phyloP scores from a whole-genome alignment of 2,797 vertebrate genomes.

The Knipowitschia caucasica region DNA sequence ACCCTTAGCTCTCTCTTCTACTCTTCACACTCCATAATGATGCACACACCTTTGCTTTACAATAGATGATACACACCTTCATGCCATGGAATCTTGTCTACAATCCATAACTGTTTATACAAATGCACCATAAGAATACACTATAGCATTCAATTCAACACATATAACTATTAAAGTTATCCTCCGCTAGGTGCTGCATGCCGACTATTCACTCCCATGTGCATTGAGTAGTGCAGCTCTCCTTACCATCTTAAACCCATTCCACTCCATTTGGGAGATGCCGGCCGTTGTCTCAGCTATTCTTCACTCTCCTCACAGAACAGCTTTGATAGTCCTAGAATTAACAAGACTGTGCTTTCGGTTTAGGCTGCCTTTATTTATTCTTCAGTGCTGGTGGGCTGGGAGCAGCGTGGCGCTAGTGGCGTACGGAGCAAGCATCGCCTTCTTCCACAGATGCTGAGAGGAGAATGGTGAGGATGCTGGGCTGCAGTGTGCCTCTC shows the following conservation, averaged over 20 bases:
- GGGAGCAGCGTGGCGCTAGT: constrained; percentile 86
- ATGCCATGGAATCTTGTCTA: constrained; percentile 20
- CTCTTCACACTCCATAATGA: constrained; percentile 39
- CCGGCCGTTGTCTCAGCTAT: constrained; percentile 64
- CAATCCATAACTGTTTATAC: constrained; percentile 20
- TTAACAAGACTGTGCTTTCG: constrained; percentile 26
- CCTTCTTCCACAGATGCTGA: constrained; percentile 95
- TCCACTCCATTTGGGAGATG: constrained; percentile 99
- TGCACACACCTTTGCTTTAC: constrained; percentile 43
- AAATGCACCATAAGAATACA: constrained; percentile 26
- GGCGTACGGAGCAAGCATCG: constrained; percentile 90
- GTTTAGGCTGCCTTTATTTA: constrained; percentile 52
- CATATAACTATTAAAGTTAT: constrained; percentile 22
- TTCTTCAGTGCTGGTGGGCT: constrained; percentile 67
- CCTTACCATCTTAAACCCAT: constrained; percentile 99
- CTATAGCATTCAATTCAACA: constrained; percentile 37
- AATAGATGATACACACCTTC: constrained; percentile 28
- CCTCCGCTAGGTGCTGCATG: constrained; percentile 16
- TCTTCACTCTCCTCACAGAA: constrained; percentile 54
- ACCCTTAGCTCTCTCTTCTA: constrained; percentile 68
- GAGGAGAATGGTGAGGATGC: constrained; percentile 88
- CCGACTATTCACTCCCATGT: constrained; percentile 27
- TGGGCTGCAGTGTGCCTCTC: constrained; percentile 88
- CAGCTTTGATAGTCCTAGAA: constrained; percentile 42
- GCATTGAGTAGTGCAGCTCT: constrained; percentile 51